Evolutionary conservation across 2,113 vertebrate genomes (phyloP).

Genomic region (Halichoerus grypus): DNA sequence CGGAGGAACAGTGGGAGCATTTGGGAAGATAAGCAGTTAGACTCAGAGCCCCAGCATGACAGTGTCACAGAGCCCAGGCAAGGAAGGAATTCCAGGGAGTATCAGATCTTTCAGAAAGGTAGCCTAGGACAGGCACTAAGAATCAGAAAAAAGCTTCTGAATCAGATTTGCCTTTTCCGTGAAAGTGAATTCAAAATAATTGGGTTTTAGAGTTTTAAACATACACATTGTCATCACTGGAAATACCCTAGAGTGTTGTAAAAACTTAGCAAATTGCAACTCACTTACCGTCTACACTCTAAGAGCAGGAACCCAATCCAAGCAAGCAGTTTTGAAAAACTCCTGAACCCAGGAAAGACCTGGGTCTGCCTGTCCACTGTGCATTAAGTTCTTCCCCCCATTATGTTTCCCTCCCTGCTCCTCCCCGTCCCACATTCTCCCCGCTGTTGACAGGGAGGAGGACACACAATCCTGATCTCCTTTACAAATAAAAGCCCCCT

Average conservation of each 20-base stretch:
- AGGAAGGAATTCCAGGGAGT: not conserved
- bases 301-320: conserved; percentile 38
- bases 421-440: not conserved
- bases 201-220: conserved; percentile 67
- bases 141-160: not conserved
- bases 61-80: not conserved
- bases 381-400: not conserved
- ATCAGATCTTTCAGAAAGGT: not conserved
- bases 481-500: not conserved
- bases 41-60: not conserved
- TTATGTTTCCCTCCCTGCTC: not conserved
- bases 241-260: conserved; percentile 56
- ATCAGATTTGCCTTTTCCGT: conserved; percentile 24
- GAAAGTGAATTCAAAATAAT: conserved; percentile 65
- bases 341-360: not conserved
- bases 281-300: conserved; percentile 27
- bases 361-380: not conserved
- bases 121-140: not conserved
- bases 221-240: conserved; percentile 51
- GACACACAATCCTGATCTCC: not conserved
- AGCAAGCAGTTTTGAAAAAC: conserved; percentile 45
- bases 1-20: not conserved
- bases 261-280: conserved; percentile 57
- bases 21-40: not conserved
- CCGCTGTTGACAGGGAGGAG: not conserved